These are phyloP conservation scores for Zoanthus sociatus DNA, from an alignment of 92 coral and sea anemone genomes.

Conservation along the genomic window DNA sequence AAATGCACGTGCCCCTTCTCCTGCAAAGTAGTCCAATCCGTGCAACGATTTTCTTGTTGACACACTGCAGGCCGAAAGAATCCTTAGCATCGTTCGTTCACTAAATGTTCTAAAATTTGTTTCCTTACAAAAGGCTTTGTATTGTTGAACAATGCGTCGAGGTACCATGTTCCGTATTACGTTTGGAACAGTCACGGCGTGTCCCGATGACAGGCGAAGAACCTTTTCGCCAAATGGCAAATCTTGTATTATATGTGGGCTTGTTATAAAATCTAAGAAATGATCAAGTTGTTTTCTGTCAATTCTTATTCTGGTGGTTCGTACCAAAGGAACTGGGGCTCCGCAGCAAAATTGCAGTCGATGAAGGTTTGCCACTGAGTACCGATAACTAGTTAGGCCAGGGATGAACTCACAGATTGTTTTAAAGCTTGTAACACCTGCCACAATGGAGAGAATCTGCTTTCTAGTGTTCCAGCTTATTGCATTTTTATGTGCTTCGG, in stretches of 20 bases:
- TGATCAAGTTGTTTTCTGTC: constrained; percentile 45
- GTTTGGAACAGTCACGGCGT: not conserved
- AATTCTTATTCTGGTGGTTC: constrained; percentile 37
- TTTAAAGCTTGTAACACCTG: constrained; percentile 15
- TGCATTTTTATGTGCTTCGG: constrained; percentile 4
- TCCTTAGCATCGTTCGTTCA: not conserved
- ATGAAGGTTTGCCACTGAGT: constrained; percentile 30
- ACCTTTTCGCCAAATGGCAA: constrained; percentile 41
- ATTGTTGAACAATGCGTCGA: not conserved
- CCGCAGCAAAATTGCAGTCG: constrained; percentile 33
- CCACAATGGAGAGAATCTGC: constrained; percentile 19
- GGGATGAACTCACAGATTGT: constrained; percentile 28
- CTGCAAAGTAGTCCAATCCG: not conserved
- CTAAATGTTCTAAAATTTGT: not conserved
- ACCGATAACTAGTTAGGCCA: constrained; percentile 29
- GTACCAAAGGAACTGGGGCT: constrained; percentile 26
- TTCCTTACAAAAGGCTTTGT: not conserved
- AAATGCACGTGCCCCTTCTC: not conserved
- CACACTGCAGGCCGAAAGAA: constrained; percentile 2
- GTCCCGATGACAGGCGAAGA: constrained; percentile 5
- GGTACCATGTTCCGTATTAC: constrained; percentile 4
- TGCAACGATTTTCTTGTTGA: constrained; percentile 3
- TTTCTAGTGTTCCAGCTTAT: constrained; percentile 2
- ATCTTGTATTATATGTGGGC: constrained; percentile 42
- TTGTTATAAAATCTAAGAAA: constrained; percentile 42